Base-by-base conservation (phyloP, 1,140 invertebrate species). In the Aplysia californica region DNA sequence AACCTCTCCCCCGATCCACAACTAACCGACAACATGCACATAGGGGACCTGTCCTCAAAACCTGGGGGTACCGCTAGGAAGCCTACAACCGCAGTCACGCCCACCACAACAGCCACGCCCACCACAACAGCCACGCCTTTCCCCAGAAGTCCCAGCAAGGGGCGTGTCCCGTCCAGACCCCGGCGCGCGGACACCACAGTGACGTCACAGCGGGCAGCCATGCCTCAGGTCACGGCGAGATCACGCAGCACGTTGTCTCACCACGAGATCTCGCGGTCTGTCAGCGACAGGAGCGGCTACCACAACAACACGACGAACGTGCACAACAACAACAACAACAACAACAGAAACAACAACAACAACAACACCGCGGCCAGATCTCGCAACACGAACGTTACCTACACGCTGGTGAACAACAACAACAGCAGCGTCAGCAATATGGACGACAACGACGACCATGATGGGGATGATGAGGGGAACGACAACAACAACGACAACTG, bases 241-340 rank as follows among this genome's bases (percentile, higher is more conserved):
- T 66, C 72, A 31, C n/a, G 72, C n/a, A 75, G 72, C 55, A 66
- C 70, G 1, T 38, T 73, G 6, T 73, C 70, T 1, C n/a, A 36
- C 33, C 59, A 36, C 26, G 70, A 59, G 2, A 29, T n/a, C 6
- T 39, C 59, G 20, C 35, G 21, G 2, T 66, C 72, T 26, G 31
- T 50, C 10, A 50, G 38, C 29, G 58, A 44, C 61, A 65, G 50
- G 33, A 65, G n/a, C 26, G 72, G 66, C 1, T 29, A 6, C 41
- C 33, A 36, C 23, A 18, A 41, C 31, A 29, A 36, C 38, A 41
- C 31, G n/a, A 31, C 38, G 38, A 44, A 23, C 26, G 72, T 50
- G 4, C 31, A 18, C 41, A 35, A 39, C 23, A 21, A 31, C 31
- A 23, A 36, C 38, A n/a, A n/a, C 26, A 31, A 33, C 26, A 39